Base-by-base conservation (phyloP, 1,140 invertebrate genomes). In the Eriosoma lanigerum region DNA sequence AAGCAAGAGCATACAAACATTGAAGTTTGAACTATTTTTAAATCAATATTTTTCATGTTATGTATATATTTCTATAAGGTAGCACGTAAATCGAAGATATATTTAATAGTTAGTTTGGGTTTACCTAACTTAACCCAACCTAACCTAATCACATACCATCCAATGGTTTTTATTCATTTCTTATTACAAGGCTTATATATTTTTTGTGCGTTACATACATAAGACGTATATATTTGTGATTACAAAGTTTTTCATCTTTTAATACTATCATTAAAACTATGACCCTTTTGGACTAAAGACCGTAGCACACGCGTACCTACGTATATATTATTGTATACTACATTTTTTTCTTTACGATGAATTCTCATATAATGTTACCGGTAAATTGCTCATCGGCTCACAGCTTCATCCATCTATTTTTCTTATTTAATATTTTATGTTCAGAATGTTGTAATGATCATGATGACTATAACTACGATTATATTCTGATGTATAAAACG, bases 361-460 rank as follows among this genome's bases (percentile, higher is more conserved):
- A 64, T n/a, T 32, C 17, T 32, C 19, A 8, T 8, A 12, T 64
- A 38, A 64, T 32, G 29, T 15, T 64, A 19, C 10, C 62, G 19
- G 32, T 21, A 64, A 64, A 64, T 64, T 64, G 62, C 62, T 64
- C 19, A 8, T n/a, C n/a, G 29, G 8, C 32, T 64, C 32, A 21
- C 32, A n/a, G 32, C 60, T 38, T 64, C 26, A 32, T 64, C 60
- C 26, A 38, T 64, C 29, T 64, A 64, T 64, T 64, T 32, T 64
- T 64, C 29, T 64, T 64, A 64, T 64, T 29, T 64, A 38, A 26
- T 32, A 64, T 64, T 64, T 64, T 64, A 64, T 32, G 60, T 64
- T 64, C 60, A 10, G 15, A 32, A 9, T 17, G 24, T 26, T 60
- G 13, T 60, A 29, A 60, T 60, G 58, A 26, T 60, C 24, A 24